These are phyloP conservation scores for Leuctra nigra DNA, from an alignment of 2,888 invertebrate species.

Conservation along the genomic window DNA sequence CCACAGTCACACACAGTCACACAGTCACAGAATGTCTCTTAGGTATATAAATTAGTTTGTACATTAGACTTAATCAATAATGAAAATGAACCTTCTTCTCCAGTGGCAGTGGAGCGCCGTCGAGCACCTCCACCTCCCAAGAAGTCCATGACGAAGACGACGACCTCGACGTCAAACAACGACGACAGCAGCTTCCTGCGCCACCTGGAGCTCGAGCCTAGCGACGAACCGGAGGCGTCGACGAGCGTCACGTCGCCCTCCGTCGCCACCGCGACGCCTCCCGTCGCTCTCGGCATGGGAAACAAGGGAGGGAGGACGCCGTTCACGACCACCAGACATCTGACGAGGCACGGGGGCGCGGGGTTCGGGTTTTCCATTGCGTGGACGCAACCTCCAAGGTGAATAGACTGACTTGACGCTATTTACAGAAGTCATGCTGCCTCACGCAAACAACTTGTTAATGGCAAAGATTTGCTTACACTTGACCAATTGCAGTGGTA, in stretches of 20 bases:
- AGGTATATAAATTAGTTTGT: too few species aligned
- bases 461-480: too few species aligned
- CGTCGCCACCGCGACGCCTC: slow-evolving; percentile 35
- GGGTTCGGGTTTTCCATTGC: slow-evolving; percentile 83
- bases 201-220: slow-evolving; percentile 75
- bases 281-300: slow-evolving; percentile 45
- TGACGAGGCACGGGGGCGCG: slow-evolving; percentile 41
- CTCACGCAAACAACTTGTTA: neutral
- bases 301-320: slow-evolving; percentile 66
- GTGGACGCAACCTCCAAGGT: slow-evolving; percentile 77
- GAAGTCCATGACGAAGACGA: neutral
- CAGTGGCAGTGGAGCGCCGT: slow-evolving; percentile 1
- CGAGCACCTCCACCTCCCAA: neutral
- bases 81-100: too few species aligned
- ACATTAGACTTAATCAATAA: too few species aligned
- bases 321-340: slow-evolving; percentile 70
- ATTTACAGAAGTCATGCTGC: neutral
- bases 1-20: too few species aligned
- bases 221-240: slow-evolving; percentile 58
- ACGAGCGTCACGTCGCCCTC: slow-evolving; percentile 33
- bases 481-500: too few species aligned
- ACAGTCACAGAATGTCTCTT: too few species aligned
- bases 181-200: slow-evolving; percentile 42
- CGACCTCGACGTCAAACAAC: slow-evolving; percentile 8
- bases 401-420: neutral